These are phyloP conservation scores for Ernsta delagoae DNA, from an alignment of 2,888 invertebrate genomes.

Conservation along the genomic window DNA sequence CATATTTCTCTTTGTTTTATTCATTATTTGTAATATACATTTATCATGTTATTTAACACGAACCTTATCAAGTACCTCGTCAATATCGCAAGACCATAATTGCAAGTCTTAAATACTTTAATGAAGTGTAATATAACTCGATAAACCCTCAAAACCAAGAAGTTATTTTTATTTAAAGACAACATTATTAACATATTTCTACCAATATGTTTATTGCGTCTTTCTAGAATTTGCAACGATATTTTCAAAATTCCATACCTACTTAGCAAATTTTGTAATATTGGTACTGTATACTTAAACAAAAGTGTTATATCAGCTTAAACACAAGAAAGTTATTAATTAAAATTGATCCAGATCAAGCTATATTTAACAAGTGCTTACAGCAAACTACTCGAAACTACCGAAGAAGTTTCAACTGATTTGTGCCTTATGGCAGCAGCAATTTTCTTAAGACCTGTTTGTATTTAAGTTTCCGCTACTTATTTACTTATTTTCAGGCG, in stretches of 20 bases:
- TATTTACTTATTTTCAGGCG: background rate
- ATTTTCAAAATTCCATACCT: background rate
- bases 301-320: constrained; percentile 5
- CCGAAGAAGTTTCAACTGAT: constrained; percentile 21
- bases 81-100: no score
- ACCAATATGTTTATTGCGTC: no score
- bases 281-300: background rate
- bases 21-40: no score
- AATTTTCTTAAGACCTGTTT: constrained; percentile 16
- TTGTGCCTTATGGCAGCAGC: constrained; percentile 13
- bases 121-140: no score
- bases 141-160: no score
- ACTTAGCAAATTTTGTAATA: background rate
- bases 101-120: no score
- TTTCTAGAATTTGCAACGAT: background rate
- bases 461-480: constrained; percentile 17
- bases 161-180: no score
- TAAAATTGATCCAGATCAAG: constrained; percentile 18
- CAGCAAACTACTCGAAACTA: constrained; percentile 17
- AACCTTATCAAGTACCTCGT: no score
- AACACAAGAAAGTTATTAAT: constrained; percentile 15
- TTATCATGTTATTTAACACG: no score
- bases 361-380: constrained; percentile 15
- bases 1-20: no score
- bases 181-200: no score